Base-by-base conservation (phyloP, 2,888 invertebrate species). In the Troides helena region DNA sequence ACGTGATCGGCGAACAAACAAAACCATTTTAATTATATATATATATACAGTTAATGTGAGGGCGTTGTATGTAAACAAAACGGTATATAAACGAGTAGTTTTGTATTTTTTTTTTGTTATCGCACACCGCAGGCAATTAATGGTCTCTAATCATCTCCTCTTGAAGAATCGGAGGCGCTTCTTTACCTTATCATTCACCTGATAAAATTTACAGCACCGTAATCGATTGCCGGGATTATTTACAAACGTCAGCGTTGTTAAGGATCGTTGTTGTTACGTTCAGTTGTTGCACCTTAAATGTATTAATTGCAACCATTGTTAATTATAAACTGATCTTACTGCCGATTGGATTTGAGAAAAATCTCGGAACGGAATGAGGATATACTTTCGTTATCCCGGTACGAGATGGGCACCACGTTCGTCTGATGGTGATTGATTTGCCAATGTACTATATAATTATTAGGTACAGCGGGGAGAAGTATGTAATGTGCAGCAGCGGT, bases 151-250 rank as follows among this genome's bases (percentile, higher is more conserved):
- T 50, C 50, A 50, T 18, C 50, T 4, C 66, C 66, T 70, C 53
- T 67, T 59, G 62, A 58, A 69, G 53, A n/a, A 67, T 53, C 56
- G 61, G 64, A 61, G 70, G 61, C 67, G 70, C 70, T 70, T 64
- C 70, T 65, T 67, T 67, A 60, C 61, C 57, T 70, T 70, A 70
- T 70, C 70, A 65, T 36, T 67, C 56, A 18, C 46, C 30, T 62
- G 70, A 70, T 70, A 70, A 70, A 60, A 60, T 67, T 70, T 64
- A 67, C 61, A 67, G 64, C 64, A 56, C 43, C 25, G 46, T 70
- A 67, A 67, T 70, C 70, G 67, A 70, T 70, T 17, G 56, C 14
- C 64, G 43, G 67, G 67, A 70, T 70, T 67, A 70, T 64, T 64
- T 65, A 67, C 67, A 61, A 64, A 46, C 17, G 60, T 56, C 43